Percentiles rank a stretch among this genome's conserved stretches.
Evolutionary conservation across 2,888 invertebrate genomes (phyloP).

Genomic region (Morinoia aosen): DNA sequence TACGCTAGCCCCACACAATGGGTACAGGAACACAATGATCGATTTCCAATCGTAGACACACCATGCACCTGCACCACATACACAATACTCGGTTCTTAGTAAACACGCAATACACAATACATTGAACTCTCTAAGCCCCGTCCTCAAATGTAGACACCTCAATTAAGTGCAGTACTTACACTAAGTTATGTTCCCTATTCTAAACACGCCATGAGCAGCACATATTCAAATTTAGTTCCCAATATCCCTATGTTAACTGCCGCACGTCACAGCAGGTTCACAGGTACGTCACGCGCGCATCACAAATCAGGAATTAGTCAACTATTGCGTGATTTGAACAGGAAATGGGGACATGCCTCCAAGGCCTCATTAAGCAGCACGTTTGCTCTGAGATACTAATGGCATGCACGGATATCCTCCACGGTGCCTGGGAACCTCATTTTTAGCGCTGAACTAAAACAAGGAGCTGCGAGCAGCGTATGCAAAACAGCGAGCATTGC

Average conservation of each 20-base stretch:
- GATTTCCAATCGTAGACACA: neutral
- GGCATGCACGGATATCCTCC: slow-evolving; percentile 3
- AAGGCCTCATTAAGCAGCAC: neutral
- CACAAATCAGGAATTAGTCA: neutral
- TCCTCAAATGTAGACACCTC: no score
- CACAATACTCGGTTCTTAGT: neutral
- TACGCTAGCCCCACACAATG: no score
- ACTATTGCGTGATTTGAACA: neutral
- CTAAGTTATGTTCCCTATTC: no score
- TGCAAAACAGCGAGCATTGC: slow-evolving; percentile 4
- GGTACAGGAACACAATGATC: no score
- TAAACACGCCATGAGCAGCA: no score
- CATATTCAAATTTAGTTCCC: neutral
- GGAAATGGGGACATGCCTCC: neutral
- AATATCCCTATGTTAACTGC: neutral
- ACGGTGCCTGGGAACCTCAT: neutral
- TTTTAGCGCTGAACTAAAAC: neutral
- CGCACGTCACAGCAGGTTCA: neutral
- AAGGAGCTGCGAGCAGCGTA: neutral
- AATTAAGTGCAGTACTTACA: no score
- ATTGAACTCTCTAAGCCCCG: no score
- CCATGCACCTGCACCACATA: neutral
- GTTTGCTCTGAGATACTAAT: neutral
- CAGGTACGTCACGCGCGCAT: neutral
- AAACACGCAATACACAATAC: no score